A percentile compares a stretch with the other conserved stretches of the same genome.
Evolutionary conservation across 2,113 vertebrate species (phyloP).

Genomic region (Capreolus pygargus): DNA sequence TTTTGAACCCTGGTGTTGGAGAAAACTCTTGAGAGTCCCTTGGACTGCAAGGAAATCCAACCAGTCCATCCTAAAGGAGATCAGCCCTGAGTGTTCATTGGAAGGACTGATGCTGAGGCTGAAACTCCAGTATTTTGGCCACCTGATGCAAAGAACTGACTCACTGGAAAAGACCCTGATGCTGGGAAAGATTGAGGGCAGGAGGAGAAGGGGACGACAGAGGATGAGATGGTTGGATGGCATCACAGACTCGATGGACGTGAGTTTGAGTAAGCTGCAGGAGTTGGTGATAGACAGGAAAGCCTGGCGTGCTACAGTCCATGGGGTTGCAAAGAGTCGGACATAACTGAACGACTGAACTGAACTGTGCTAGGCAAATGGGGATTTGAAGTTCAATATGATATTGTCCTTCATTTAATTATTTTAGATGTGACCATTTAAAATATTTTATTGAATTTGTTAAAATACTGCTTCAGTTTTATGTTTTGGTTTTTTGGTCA

Average conservation of each 20-base stretch:
- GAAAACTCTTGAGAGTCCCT: background rate
- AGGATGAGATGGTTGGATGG: background rate
- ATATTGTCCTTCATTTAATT: background rate
- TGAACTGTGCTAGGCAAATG: background rate
- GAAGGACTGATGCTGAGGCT: background rate
- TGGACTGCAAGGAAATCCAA: background rate
- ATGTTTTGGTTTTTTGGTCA: background rate
- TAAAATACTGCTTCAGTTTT: background rate
- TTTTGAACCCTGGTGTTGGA: background rate
- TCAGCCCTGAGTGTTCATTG: background rate
- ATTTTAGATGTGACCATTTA: background rate
- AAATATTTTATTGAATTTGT: background rate
- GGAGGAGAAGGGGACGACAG: background rate
- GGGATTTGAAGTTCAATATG: background rate
- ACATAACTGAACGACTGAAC: background rate
- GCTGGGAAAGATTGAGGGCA: background rate
- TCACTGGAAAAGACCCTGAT: background rate
- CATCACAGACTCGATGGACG: background rate
- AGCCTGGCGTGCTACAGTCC: background rate
- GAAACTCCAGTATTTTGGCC: background rate
- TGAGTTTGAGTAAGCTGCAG: background rate
- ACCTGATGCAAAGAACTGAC: background rate
- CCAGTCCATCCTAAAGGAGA: background rate
- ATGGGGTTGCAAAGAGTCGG: background rate
- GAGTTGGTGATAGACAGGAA: background rate